Percentiles rank a stretch among this genome's conserved stretches.
These are phyloP conservation scores for Euphonia xanthogaster DNA, from an alignment of 2,797 vertebrate genomes.

Conservation along the genomic window DNA sequence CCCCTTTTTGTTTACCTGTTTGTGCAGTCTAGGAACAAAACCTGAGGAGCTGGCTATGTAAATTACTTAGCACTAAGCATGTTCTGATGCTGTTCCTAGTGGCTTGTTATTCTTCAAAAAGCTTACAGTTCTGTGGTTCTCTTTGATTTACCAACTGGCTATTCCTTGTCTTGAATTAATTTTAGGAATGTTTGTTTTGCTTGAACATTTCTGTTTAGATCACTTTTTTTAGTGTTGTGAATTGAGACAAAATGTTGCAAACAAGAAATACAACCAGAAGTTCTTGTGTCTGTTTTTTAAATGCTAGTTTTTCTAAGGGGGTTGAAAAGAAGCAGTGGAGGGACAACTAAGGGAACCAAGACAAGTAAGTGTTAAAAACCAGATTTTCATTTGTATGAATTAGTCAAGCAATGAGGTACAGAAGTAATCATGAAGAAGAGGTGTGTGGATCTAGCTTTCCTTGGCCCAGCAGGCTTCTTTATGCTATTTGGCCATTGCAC, in stretches of 20 bases:
- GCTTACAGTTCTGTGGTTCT: background rate
- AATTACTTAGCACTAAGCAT: background rate
- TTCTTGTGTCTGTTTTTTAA: background rate
- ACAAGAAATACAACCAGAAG: background rate
- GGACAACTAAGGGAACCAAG: background rate
- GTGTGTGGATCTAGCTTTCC: background rate
- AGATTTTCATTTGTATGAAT: background rate
- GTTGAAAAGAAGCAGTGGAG: background rate
- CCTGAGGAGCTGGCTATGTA: conserved; percentile 7
- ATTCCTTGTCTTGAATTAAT: background rate
- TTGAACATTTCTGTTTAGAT: background rate
- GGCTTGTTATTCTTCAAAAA: conserved; percentile 18
- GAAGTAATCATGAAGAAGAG: background rate
- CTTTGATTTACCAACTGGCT: background rate
- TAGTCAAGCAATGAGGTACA: background rate
- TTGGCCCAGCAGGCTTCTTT: background rate
- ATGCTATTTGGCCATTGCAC: background rate
- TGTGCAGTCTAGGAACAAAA: background rate
- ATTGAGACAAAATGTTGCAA: background rate
- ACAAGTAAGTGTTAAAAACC: background rate
- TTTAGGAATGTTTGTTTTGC: conserved; percentile 14
- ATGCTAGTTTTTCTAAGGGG: background rate
- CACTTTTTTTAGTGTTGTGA: background rate
- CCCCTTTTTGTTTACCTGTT: background rate
- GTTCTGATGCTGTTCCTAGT: background rate